A percentile compares a stretch with the other conserved stretches of the same genome.
These are phyloP conservation scores for Sitta europaea DNA, from an alignment of 2,113 vertebrate genomes.

Conservation along the genomic window DNA sequence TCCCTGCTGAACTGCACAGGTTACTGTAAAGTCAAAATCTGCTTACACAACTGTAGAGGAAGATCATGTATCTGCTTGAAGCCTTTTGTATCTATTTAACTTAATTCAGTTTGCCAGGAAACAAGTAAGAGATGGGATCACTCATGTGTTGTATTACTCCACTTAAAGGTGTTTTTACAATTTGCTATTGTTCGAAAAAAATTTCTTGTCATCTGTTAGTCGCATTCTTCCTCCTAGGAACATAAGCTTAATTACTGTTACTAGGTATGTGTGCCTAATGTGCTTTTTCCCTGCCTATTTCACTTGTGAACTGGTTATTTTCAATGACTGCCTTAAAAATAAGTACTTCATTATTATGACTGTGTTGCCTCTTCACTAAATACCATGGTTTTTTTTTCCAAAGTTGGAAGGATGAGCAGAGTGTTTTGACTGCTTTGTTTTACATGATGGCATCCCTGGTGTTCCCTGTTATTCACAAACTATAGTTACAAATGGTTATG, in stretches of 20 bases:
- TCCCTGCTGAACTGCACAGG: background rate
- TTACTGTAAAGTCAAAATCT: background rate
- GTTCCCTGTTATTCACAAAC: background rate
- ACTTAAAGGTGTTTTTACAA: background rate
- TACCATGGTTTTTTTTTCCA: background rate
- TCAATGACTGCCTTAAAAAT: background rate
- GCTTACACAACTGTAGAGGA: background rate
- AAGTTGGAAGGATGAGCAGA: background rate
- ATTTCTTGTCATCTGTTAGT: background rate
- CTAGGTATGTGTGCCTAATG: background rate
- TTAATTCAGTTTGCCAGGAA: background rate
- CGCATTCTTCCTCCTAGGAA: background rate
- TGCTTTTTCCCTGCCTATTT: background rate
- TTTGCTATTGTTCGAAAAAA: constrained; percentile 1
- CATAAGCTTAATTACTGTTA: background rate
- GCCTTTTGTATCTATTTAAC: background rate
- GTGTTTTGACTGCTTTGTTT: background rate
- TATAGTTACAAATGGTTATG: background rate
- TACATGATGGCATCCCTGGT: background rate
- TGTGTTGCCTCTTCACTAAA: background rate
- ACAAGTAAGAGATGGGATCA: background rate
- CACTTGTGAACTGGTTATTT: constrained; percentile 12
- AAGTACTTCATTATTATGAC: background rate
- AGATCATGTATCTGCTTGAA: background rate
- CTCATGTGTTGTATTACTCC: background rate